These are phyloP conservation scores for Acrobasis consociella DNA, from an alignment of 2,888 invertebrate species.

Conservation along the genomic window DNA sequence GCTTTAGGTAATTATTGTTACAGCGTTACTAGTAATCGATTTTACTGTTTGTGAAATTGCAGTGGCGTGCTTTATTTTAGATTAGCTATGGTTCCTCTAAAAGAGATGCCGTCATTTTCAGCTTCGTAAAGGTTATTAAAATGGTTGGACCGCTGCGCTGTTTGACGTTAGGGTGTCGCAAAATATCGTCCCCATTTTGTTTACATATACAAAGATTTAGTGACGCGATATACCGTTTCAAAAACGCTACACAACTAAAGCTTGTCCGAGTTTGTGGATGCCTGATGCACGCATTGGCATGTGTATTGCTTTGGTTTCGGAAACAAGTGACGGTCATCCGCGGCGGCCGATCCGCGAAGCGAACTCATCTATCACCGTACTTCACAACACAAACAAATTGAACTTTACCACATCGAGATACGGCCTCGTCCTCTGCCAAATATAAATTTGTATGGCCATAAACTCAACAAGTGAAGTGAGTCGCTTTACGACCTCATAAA, in stretches of 20 bases:
- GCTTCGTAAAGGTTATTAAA: too few relatives aligned
- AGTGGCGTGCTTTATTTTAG: background rate
- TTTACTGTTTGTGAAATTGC: background rate
- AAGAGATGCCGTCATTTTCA: too few relatives aligned
- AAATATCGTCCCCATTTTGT: too few relatives aligned
- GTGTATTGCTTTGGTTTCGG: slow-evolving; percentile 22
- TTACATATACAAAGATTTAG: too few relatives aligned
- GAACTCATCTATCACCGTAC: slow-evolving; percentile 20
- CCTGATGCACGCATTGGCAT: background rate
- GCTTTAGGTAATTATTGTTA: slow-evolving; percentile 44
- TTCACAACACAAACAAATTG: slow-evolving; percentile 31
- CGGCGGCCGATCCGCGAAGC: slow-evolving; percentile 21
- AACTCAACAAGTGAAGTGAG: slow-evolving; percentile 68
- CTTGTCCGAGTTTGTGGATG: too few relatives aligned
- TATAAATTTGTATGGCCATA: slow-evolving; percentile 48
- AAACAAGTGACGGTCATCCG: slow-evolving; percentile 27
- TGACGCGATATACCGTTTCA: too few relatives aligned
- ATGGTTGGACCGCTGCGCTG: too few relatives aligned
- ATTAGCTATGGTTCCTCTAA: too few relatives aligned
- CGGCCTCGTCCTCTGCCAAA: slow-evolving; percentile 39
- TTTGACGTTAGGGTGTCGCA: too few relatives aligned
- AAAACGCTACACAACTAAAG: too few relatives aligned
- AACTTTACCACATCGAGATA: slow-evolving; percentile 29
- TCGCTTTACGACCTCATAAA: slow-evolving; percentile 62
- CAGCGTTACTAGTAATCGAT: slow-evolving; percentile 14